These are phyloP conservation scores for Pseudoatta argentina DNA, from an alignment of 1,140 invertebrate genomes.

Conservation along the genomic window DNA sequence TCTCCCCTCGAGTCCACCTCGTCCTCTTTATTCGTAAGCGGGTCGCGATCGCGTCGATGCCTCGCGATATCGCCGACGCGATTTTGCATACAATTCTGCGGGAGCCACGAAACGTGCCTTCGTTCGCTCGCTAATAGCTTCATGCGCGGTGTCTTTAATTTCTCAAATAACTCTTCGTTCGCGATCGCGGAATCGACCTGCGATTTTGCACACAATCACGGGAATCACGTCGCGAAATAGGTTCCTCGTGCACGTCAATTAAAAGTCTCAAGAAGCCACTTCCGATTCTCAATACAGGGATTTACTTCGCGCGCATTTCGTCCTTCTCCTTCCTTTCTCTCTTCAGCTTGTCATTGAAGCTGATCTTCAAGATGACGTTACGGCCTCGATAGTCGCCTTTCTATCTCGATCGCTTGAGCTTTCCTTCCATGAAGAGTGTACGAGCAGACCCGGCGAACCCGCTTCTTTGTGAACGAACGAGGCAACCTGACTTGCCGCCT, in stretches of 20 bases:
- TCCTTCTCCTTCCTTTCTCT: not conserved
- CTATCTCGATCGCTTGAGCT: constrained; percentile 52
- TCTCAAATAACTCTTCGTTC: constrained; percentile 1
- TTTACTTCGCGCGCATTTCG: not conserved
- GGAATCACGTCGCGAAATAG: not conserved
- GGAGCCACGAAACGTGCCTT: not conserved
- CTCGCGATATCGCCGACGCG: constrained; percentile 41
- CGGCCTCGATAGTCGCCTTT: constrained; percentile 49
- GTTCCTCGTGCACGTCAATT: not conserved
- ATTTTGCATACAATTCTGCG: constrained; percentile 56
- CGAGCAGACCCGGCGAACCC: not conserved
- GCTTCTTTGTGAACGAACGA: constrained; percentile 10
- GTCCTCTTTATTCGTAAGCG: constrained; percentile 61
- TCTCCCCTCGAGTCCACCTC: constrained; percentile 30
- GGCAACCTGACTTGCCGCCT: constrained; percentile 4
- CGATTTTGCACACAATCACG: constrained; percentile 23
- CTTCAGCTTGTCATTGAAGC: constrained; percentile 13
- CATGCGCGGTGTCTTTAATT: not conserved
- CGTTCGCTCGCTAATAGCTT: not conserved
- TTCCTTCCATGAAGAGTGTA: constrained; percentile 35
- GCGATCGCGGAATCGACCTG: not conserved
- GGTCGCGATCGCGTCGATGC: constrained; percentile 57
- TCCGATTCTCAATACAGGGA: not conserved
- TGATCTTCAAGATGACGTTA: constrained; percentile 30
- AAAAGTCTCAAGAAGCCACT: not conserved